These are phyloP conservation scores for Callyntrura sp. DNA, from an alignment of 2,888 invertebrate species.

Conservation along the genomic window DNA sequence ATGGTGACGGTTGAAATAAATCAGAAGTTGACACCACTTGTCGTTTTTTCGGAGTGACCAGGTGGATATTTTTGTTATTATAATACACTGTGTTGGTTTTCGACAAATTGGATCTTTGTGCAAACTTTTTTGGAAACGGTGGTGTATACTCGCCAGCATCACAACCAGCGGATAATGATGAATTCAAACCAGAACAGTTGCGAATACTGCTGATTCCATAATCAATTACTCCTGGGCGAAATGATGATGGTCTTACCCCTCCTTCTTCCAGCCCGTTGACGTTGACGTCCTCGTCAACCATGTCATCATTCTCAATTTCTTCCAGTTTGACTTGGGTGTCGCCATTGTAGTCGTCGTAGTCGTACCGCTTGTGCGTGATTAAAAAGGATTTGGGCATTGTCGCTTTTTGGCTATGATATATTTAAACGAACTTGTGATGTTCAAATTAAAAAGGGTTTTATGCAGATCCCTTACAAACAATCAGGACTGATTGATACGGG, in stretches of 20 bases:
- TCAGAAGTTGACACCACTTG: not conserved
- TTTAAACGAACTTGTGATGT: too few relatives aligned
- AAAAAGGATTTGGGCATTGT: constrained; percentile 89
- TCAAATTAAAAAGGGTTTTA: too few relatives aligned
- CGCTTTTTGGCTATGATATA: not conserved
- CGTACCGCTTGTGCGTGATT: constrained; percentile 88
- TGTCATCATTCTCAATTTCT: constrained; percentile 49
- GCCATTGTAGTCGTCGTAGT: constrained; percentile 79
- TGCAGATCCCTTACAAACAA: too few relatives aligned
- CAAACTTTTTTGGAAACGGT: not conserved
- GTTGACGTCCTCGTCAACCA: constrained; percentile 56
- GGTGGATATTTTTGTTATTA: not conserved
- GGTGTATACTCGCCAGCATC: constrained; percentile 28
- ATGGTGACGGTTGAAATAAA: not conserved
- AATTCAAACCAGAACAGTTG: constrained; percentile 20
- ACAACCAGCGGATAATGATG: constrained; percentile 11
- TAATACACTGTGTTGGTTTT: not conserved
- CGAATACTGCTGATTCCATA: not conserved
- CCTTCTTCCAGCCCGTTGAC: constrained; percentile 45
- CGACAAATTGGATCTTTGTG: not conserved
- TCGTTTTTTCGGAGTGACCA: constrained; percentile 50
- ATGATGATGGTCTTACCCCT: not conserved
- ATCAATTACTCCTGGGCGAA: not conserved
- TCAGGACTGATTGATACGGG: too few relatives aligned
- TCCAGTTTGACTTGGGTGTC: constrained; percentile 43